Evolutionary conservation across 2,113 vertebrate species (phyloP).

Genomic region (Oreochromis spilurus): DNA sequence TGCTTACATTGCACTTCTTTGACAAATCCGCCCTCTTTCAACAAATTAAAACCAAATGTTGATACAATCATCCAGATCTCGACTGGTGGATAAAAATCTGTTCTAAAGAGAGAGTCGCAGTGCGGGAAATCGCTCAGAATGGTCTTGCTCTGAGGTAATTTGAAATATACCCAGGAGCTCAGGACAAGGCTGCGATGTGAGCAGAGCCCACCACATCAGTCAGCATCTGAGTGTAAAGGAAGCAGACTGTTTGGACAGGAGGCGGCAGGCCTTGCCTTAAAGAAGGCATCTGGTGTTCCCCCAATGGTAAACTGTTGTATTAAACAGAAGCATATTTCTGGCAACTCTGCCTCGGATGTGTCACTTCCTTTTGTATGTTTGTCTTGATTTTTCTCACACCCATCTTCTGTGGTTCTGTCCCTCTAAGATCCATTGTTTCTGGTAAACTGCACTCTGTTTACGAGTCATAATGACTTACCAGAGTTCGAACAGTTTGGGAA

Average conservation of each 20-base stretch:
- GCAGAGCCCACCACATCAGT: constrained; percentile 26
- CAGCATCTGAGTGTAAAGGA: constrained; percentile 33
- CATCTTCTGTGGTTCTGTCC: not conserved
- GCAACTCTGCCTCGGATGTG: constrained; percentile 28
- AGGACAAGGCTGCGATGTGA: constrained; percentile 7
- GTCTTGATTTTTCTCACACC: not conserved
- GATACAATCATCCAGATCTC: constrained; percentile 35
- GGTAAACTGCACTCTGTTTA: constrained; percentile 13
- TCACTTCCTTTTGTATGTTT: constrained; percentile 51
- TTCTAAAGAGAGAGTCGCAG: constrained; percentile 11
- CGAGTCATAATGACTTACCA: constrained; percentile 25
- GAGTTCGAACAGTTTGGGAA: not conserved
- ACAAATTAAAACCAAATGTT: constrained; percentile 64
- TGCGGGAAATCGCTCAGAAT: constrained; percentile 17
- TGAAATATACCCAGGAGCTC: constrained; percentile 18
- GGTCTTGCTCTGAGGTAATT: constrained; percentile 44
- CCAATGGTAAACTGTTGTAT: not conserved
- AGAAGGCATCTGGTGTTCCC: constrained; percentile 37
- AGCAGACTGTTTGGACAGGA: constrained; percentile 41
- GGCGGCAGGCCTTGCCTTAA: constrained; percentile 1
- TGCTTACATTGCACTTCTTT: constrained; percentile 56
- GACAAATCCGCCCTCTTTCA: constrained; percentile 33
- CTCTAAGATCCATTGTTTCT: not conserved
- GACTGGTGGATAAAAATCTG: not conserved
- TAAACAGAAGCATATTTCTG: not conserved